A percentile compares a stretch with the other conserved stretches of the same genome.
These are phyloP conservation scores for Microcebus ravelobensis DNA, from an alignment of 2,113 vertebrate genomes.

Conservation along the genomic window DNA sequence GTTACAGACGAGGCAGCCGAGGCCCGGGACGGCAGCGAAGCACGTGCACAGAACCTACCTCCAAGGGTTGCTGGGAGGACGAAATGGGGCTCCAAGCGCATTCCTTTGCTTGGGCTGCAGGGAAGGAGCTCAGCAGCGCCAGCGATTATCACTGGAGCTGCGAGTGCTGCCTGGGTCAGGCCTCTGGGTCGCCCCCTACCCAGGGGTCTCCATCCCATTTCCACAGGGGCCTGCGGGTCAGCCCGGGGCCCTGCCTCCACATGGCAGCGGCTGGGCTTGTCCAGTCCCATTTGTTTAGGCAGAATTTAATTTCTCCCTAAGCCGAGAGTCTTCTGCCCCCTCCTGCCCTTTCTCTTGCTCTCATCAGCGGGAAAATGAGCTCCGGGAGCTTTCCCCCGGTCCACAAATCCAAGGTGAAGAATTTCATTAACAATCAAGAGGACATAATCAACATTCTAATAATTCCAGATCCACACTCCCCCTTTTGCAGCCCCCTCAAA, in stretches of 20 bases:
- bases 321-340: constrained; percentile 62
- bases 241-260: constrained; percentile 16
- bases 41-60: background rate
- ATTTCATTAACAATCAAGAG: constrained; percentile 83
- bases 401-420: constrained; percentile 81
- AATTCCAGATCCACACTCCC: constrained; percentile 63
- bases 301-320: constrained; percentile 79
- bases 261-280: constrained; percentile 49
- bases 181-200: background rate
- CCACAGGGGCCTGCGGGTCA: background rate
- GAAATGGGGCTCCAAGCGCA: too few species aligned
- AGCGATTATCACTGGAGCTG: background rate
- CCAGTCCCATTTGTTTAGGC: constrained; percentile 74
- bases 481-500: constrained; percentile 37
- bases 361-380: constrained; percentile 80
- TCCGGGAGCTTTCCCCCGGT: constrained; percentile 75
- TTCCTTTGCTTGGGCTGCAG: background rate
- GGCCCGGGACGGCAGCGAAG: background rate
- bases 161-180: background rate
- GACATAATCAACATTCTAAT: constrained; percentile 82
- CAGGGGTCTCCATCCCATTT: background rate
- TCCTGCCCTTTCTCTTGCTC: constrained; percentile 76
- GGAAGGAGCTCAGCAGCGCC: background rate
- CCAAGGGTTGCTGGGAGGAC: background rate
- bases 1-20: background rate